Evolutionary conservation across 2,888 invertebrate genomes (phyloP), one percentile per base, ranked within the genome.

Genomic region (Rhorus exstirpatorius): DNA sequence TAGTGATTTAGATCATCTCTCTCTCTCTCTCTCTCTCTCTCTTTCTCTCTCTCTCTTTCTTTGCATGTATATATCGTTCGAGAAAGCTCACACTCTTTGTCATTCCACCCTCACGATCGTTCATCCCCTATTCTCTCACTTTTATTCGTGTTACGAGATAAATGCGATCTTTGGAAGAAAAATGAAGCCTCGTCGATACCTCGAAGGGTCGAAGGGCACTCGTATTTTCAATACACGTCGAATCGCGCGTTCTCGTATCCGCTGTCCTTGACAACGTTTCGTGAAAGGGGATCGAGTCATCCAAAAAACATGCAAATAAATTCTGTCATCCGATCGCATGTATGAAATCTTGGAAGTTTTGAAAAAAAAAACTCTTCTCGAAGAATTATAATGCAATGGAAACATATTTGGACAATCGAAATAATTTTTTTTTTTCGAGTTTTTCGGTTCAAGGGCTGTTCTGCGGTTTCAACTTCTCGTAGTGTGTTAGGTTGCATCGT

Each of bases 141-240:
- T 78, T 77, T 79, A 85, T 83, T 79, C 79, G 26, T 60, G 71
- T 72, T 68, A 76, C 83, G 79, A 79, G 79, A 83, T 83, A 83
- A 83, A 76, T 76, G 76, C 71, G 70, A 79, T 79, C 71, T 79
- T 79, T 53, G 53, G 49, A 55, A 67, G 68, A 67, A 67, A 60
- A 76, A 76, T 65, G 71, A 81, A 61, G 41, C 65, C 65, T 49
- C 19, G 35, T 60, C 51, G 38, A 65, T 44, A 60, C 60, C 12
- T 21, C 38, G 31, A 41, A 49, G 81, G 68, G 68, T 65, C 70
- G 55, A 38, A 26, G 78, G 19, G 14, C 67, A 67, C 21, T 17
- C 44, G 55, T 78, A 68, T 55, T 78, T n/a, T 63, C 51, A 49
- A 65, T 63, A 38, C 44, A 31, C 49, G 46, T 51, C 63, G 63